Evolutionary conservation across 64 coral and sea anemone species (phyloP), one percentile per base, ranked within the genome.

Genomic region (Pocillopora damicornis): DNA sequence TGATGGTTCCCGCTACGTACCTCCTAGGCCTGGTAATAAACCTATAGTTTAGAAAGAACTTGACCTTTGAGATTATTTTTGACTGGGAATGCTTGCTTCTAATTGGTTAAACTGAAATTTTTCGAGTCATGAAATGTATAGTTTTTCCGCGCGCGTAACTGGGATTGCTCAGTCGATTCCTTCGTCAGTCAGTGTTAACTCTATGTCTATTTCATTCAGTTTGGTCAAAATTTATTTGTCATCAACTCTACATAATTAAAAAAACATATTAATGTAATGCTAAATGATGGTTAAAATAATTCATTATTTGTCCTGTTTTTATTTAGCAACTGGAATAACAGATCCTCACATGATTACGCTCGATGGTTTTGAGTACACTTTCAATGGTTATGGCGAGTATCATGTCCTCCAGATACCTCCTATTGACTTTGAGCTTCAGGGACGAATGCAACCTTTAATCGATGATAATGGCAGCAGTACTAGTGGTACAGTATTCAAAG

Each of bases 271-370:
- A 30, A 30, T 30, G 30, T 30, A 30, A 30, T 30, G 30, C 30
- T 20, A 67, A 8, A 16, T 16, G 64, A 67, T 2, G 8, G 0
- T 17, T 9, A 68, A 22, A 20, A 67, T 67, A 17, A 67, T 2
- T 67, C 13, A 67, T 20, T 75, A 4, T 1, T 13, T 75, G 38
- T 11, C 9, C n/a, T 78, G 45, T 59, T 9, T 65, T 87, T 23
- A 30, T 45, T 16, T 45, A 90, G 89, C 89, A 15, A 83, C 73
- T 38, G 51, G 20, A 20, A 83, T 59, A n/a, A 79, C 79, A 20
- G 89, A 90, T 62, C 89, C 89, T 5, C 89, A 90, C 15, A 81
- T 90, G 51, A 57, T 90, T 12, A 90, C 89, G 16, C 79, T 90
- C 16, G 89, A 90, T 38, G 79, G 79, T 15, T 79, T 90, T 14